A percentile compares a stretch with the other conserved stretches of the same genome.
Conservation (phyloP, 2,113 vertebrate species). For the Mastomys coucha region DNA sequence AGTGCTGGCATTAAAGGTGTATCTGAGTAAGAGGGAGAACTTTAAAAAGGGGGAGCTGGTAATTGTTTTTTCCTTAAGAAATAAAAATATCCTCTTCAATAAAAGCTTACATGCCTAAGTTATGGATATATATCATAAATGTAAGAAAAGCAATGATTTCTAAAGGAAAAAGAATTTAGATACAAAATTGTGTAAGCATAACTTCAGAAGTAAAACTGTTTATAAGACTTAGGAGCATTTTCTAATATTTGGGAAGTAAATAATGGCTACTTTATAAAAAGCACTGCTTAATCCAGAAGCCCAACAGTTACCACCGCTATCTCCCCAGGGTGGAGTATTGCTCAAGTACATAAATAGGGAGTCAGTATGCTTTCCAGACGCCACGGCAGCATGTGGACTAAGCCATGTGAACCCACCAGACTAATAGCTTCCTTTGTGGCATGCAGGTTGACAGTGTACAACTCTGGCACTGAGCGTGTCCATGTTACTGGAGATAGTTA, state of each 20-base stretch:
- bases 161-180: background rate
- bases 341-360: background rate
- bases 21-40: background rate
- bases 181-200: background rate
- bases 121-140: background rate
- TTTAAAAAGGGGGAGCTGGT: background rate
- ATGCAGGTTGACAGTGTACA: background rate
- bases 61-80: background rate
- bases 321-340: background rate
- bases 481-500: slow-evolving; percentile 30
- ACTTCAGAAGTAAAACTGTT: background rate
- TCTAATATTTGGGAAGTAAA: background rate
- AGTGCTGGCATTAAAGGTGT: background rate
- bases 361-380: background rate
- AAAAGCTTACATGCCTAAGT: background rate
- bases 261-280: background rate
- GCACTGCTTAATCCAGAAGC: background rate
- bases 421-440: background rate
- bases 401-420: background rate
- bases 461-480: background rate
- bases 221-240: background rate
- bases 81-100: background rate
- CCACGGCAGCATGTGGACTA: background rate
- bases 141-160: background rate
- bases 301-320: background rate